Conservation (phyloP, 2,113 vertebrate species). For the Centropus unirufus region DNA sequence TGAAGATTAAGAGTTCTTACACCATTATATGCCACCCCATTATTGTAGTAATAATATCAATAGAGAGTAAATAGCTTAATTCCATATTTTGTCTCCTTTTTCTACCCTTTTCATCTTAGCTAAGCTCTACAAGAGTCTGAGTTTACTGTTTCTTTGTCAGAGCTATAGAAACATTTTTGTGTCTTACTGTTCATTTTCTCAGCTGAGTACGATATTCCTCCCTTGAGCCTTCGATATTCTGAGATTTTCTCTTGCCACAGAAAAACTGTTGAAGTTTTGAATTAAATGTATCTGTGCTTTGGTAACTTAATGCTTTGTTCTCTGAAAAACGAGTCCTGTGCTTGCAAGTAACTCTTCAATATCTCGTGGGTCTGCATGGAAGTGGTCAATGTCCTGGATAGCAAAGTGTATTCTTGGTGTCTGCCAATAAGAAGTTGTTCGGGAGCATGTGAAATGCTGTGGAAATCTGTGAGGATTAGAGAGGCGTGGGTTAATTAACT, state of each 20-base stretch:
- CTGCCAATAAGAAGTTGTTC: neutral
- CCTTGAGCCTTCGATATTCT: neutral
- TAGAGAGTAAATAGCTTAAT: neutral
- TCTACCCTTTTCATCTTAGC: neutral
- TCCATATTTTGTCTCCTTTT: neutral
- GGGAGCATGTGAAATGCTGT: neutral
- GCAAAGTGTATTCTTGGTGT: neutral
- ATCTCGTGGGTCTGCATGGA: neutral
- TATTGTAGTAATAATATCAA: neutral
- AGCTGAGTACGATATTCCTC: neutral
- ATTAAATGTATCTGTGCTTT: neutral
- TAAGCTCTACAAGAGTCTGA: neutral
- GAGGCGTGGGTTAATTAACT: neutral
- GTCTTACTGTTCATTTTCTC: neutral
- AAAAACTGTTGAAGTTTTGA: neutral
- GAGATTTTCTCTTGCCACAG: neutral
- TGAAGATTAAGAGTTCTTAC: neutral
- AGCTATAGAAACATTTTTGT: constrained; percentile 11
- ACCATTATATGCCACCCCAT: neutral
- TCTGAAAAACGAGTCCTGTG: neutral
- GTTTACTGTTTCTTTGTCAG: constrained; percentile 7
- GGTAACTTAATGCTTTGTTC: neutral
- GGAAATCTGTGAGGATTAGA: neutral
- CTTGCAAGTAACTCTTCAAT: neutral
- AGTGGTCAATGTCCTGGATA: neutral